phyloP scores from a whole-genome alignment of 1,140 invertebrate species.

The Venturia canescens region DNA sequence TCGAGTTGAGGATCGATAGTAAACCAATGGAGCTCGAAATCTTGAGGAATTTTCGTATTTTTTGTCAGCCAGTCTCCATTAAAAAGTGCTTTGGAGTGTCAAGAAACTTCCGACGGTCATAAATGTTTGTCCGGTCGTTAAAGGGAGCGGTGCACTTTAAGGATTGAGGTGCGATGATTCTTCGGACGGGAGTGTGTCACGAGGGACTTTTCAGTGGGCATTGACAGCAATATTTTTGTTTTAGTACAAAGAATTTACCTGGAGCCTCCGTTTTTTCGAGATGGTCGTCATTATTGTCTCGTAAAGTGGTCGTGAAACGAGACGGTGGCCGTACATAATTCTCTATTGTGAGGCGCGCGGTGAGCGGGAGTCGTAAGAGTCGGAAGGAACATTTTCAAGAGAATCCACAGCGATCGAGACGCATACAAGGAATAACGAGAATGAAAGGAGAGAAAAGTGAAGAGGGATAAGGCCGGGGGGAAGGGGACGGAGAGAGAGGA shows the following conservation, averaged over 20 bases:
- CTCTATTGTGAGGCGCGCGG: slow-evolving; percentile 6
- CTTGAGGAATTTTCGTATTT: neutral
- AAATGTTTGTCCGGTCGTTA: neutral
- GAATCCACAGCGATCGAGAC: neutral
- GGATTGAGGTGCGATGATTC: neutral
- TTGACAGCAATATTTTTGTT: neutral
- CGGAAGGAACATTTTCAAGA: neutral
- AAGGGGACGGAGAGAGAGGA: slow-evolving; percentile 20
- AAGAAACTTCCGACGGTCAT: neutral
- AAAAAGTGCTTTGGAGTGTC: neutral
- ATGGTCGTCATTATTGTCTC: slow-evolving; percentile 1
- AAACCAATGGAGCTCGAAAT: no score
- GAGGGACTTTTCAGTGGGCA: neutral
- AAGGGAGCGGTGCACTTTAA: neutral
- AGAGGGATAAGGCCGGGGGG: no score
- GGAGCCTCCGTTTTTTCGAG: neutral
- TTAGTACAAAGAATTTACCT: neutral
- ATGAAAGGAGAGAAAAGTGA: slow-evolving; percentile 27
- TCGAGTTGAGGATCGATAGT: no score
- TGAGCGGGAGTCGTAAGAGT: no score
- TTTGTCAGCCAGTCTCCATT: neutral
- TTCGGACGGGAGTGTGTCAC: neutral
- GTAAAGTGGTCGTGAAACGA: neutral
- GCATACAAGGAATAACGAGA: neutral
- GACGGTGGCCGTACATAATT: slow-evolving; percentile 14